Percentiles rank a stretch among this genome's conserved stretches.
Evolutionary conservation across 2,113 vertebrate species (phyloP).

Genomic region (Dasyprocta punctata): DNA sequence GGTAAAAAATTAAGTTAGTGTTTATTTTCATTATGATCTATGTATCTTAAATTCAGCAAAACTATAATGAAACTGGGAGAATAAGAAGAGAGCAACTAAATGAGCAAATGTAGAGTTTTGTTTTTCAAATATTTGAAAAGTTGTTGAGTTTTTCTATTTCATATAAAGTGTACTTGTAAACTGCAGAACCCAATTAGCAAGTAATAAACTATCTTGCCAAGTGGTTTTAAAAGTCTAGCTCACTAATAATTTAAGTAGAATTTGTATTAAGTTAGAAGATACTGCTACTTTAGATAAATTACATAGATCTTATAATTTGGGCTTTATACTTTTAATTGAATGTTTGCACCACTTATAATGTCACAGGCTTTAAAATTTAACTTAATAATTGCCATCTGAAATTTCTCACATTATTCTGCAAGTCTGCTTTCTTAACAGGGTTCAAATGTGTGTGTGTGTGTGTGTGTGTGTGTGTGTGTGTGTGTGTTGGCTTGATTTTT

Average conservation of each 20-base stretch:
- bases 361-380: slow-evolving; percentile 71
- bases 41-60: not conserved
- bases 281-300: slow-evolving; percentile 69
- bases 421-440: slow-evolving; percentile 17
- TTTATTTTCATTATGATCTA: slow-evolving; percentile 45
- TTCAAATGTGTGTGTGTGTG: not conserved
- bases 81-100: slow-evolving; percentile 5
- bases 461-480: not conserved
- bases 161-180: slow-evolving; percentile 29
- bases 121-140: slow-evolving; percentile 42
- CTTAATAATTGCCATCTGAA: slow-evolving; percentile 62
- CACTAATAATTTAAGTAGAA: slow-evolving; percentile 68
- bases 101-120: not conserved
- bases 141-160: slow-evolving; percentile 19
- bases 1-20: not conserved
- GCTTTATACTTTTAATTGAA: slow-evolving; percentile 77
- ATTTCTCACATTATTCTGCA: not conserved
- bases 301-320: slow-evolving; percentile 48
- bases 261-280: slow-evolving; percentile 58
- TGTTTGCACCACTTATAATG: slow-evolving; percentile 66
- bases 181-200: slow-evolving; percentile 52
- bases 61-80: not conserved
- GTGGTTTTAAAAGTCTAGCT: slow-evolving; percentile 66
- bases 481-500: not conserved
- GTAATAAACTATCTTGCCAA: slow-evolving; percentile 29